Evolutionary conservation across 2,797 vertebrate species (phyloP).

Genomic region (Arremon brunneinucha): DNA sequence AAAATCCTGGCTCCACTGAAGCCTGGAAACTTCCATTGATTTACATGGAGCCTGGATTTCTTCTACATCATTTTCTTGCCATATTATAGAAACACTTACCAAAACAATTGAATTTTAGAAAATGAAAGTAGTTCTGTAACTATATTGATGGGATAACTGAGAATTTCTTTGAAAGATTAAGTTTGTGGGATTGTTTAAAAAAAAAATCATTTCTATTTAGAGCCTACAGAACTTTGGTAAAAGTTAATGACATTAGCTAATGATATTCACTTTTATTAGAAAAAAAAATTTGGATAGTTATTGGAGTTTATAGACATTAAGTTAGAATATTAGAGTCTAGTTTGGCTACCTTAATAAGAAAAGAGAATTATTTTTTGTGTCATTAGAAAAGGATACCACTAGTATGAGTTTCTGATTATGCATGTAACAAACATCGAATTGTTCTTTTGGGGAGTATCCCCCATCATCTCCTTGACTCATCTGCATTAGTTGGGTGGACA

Average conservation of each 20-base stretch:
- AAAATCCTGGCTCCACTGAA: not conserved
- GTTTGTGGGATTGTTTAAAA: not conserved
- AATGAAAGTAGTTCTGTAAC: not conserved
- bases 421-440: not conserved
- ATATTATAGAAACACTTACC: not conserved
- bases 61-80: not conserved
- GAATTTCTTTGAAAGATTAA: not conserved
- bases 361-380: not conserved
- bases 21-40: slow-evolving; percentile 33
- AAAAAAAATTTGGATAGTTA: not conserved
- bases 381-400: not conserved
- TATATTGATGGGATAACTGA: not conserved
- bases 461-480: not conserved
- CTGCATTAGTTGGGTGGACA: not conserved
- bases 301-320: not conserved
- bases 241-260: not conserved
- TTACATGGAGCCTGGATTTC: not conserved
- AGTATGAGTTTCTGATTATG: not conserved
- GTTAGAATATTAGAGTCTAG: not conserved
- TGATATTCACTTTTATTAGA: not conserved
- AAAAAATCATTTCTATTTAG: not conserved
- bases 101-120: not conserved
- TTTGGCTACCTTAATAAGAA: not conserved
- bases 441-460: not conserved
- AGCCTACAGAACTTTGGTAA: not conserved